These are phyloP conservation scores for Syrrhaptes paradoxus DNA, from an alignment of 2,113 vertebrate genomes.

Conservation along the genomic window DNA sequence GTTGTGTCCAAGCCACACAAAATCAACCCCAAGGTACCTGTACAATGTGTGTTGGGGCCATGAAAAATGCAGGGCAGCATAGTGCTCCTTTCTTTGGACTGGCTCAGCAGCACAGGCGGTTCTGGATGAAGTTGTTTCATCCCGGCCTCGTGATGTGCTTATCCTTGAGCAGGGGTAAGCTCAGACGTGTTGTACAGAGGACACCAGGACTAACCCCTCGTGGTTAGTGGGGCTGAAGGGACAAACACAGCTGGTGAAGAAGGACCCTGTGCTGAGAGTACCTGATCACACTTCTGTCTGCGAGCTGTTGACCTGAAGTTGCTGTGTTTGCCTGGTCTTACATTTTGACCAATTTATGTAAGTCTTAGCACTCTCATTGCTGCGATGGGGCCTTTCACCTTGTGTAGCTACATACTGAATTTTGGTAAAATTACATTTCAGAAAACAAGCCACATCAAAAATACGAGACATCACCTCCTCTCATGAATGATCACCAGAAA, in stretches of 20 bases:
- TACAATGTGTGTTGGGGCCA: background rate
- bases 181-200: background rate
- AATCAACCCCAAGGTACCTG: background rate
- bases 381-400: background rate
- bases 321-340: background rate
- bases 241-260: background rate
- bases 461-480: background rate
- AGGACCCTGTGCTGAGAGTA: fast-evolving
- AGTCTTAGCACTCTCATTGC: background rate
- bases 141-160: background rate
- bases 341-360: background rate
- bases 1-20: background rate
- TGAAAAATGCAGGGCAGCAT: background rate
- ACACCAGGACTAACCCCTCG: fast-evolving
- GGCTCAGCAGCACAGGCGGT: background rate
- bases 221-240: background rate
- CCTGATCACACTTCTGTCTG: fast-evolving
- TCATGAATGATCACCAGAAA: background rate
- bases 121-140: background rate
- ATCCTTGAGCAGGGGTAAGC: background rate
- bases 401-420: background rate
- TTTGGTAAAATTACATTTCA: background rate
- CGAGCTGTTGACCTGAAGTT: background rate
- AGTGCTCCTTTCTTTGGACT: background rate
- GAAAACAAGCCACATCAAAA: background rate